Evolutionary conservation across 37 sponge, comb jelly and placozoan species (phyloP).

Genomic region (Bolinopsis microptera): DNA sequence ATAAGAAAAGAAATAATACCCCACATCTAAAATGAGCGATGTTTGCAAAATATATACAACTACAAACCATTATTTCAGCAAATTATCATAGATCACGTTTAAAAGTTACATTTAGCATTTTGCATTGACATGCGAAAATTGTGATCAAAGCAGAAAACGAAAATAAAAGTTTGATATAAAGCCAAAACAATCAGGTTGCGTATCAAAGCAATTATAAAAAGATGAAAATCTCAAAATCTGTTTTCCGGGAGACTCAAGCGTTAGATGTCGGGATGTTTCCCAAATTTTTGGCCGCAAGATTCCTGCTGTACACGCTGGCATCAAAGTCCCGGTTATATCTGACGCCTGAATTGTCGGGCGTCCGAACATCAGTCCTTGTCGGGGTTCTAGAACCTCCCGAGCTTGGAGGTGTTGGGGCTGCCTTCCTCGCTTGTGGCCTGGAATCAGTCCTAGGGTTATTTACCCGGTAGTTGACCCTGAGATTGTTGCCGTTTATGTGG

Average conservation of each 20-base stretch:
- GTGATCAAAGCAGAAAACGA: background rate
- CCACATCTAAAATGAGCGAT: background rate
- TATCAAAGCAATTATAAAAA: background rate
- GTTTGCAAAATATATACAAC: background rate
- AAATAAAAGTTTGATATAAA: background rate
- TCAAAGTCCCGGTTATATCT: conserved; percentile 8
- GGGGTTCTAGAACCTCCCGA: background rate
- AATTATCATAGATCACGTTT: background rate
- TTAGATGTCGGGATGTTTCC: background rate
- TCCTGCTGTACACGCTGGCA: background rate
- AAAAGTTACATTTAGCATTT: background rate
- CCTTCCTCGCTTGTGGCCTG: background rate
- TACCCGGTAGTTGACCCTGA: background rate
- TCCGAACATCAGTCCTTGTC: background rate
- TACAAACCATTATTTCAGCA: background rate
- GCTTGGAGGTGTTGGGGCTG: conserved; percentile 8
- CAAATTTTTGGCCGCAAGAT: conserved; percentile 1
- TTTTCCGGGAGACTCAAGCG: background rate
- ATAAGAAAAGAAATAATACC: background rate
- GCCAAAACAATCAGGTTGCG: background rate
- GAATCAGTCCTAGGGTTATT: background rate
- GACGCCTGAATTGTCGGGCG: background rate
- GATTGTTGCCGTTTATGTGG: background rate
- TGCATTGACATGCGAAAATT: background rate
- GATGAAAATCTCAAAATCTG: background rate